These are phyloP conservation scores for Cynopterus brachyotis DNA, from an alignment of 2,113 vertebrate genomes.

Conservation along the genomic window DNA sequence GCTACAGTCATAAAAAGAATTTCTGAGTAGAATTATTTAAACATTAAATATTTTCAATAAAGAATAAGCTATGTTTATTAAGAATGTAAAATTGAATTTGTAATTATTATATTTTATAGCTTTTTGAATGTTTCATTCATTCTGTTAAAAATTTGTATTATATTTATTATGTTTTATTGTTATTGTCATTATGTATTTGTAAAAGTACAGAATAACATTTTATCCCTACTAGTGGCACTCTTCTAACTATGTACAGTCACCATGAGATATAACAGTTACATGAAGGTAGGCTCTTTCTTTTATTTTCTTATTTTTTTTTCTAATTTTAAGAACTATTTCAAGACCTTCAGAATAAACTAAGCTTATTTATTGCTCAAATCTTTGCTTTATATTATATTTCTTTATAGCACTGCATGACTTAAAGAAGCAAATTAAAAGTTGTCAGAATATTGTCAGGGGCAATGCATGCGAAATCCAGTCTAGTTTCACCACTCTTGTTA, in stretches of 20 bases:
- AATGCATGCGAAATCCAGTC: slow-evolving; percentile 66
- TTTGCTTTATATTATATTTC: slow-evolving; percentile 57
- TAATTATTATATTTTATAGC: not conserved
- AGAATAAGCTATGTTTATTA: not conserved
- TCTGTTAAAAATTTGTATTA: not conserved
- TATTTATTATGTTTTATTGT: not conserved
- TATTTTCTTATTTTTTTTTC: not conserved
- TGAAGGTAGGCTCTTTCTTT: not conserved
- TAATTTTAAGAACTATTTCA: not conserved
- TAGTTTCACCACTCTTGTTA: slow-evolving; percentile 69
- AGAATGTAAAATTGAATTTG: slow-evolving; percentile 11
- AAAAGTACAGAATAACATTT: not conserved
- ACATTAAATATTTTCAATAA: slow-evolving; percentile 5
- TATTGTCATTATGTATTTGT: not conserved
- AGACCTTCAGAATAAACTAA: slow-evolving; percentile 13
- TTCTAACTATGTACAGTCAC: not conserved
- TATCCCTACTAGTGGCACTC: not conserved
- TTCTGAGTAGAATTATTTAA: not conserved
- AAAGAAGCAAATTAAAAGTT: slow-evolving; percentile 37
- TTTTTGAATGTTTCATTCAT: not conserved
- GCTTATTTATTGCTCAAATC: not conserved
- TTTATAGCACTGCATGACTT: not conserved
- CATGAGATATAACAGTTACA: not conserved
- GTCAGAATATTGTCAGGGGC: slow-evolving; percentile 59
- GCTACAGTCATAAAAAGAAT: not conserved